A percentile compares a stretch with the other conserved stretches of the same genome.
Evolutionary conservation across 2,797 vertebrate species (phyloP).

Genomic region (Tapera naevia): DNA sequence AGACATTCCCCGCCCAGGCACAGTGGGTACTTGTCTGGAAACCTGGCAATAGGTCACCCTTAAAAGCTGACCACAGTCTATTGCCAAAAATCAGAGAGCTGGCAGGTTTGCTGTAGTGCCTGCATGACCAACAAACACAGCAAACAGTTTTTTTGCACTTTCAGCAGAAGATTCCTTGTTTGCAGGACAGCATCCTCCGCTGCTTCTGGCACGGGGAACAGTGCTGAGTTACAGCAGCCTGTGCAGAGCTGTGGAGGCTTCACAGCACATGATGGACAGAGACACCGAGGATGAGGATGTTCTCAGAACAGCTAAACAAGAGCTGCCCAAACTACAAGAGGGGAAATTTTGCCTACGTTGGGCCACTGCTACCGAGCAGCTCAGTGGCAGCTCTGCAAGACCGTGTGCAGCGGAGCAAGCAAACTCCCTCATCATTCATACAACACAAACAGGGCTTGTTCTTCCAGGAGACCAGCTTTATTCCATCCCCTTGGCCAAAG

Average conservation of each 20-base stretch:
- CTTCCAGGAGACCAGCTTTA: not conserved
- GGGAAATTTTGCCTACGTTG: not conserved
- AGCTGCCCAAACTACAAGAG: not conserved
- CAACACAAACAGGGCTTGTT: not conserved
- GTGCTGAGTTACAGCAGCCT: not conserved
- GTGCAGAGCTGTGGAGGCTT: not conserved
- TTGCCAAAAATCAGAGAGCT: not conserved
- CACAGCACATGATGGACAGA: not conserved
- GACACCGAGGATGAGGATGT: not conserved
- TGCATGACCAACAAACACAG: fast-evolving
- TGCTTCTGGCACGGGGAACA: not conserved
- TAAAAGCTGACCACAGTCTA: not conserved
- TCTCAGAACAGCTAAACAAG: not conserved
- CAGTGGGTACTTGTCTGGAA: not conserved
- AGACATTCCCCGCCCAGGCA: not conserved
- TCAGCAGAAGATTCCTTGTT: not conserved
- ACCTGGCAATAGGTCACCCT: not conserved
- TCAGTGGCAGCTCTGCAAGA: not conserved
- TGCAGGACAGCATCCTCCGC: not conserved
- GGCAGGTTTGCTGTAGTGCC: not conserved
- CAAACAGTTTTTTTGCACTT: not conserved
- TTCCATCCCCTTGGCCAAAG: not conserved
- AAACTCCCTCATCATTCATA: not conserved
- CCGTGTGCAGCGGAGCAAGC: fast-evolving
- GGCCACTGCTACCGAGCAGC: fast-evolving